Evolutionary conservation across 2,888 invertebrate species (phyloP).

Genomic region (Resseliella maxima): DNA sequence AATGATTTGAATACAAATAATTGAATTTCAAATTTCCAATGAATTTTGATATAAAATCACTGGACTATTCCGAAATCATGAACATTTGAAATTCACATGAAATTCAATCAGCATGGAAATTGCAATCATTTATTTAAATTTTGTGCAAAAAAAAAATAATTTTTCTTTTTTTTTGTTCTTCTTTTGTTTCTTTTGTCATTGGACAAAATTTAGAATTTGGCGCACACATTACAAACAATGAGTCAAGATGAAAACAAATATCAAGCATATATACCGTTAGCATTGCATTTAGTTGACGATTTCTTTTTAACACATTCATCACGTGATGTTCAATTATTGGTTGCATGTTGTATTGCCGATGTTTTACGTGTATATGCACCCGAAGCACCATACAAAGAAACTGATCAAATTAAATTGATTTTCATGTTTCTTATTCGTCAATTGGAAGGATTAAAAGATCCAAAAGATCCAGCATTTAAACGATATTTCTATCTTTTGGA

Average conservation of each 20-base stretch:
- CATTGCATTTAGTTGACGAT: constrained; percentile 92
- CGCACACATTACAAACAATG: constrained; percentile 95
- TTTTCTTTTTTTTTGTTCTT: too few relatives aligned
- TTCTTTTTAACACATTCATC: constrained; percentile 90
- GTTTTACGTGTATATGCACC: constrained; percentile 96
- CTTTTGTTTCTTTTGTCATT: too few relatives aligned
- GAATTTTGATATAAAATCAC: too few relatives aligned
- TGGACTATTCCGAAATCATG: too few relatives aligned
- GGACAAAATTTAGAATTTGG: constrained; percentile 72
- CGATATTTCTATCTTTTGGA: constrained; percentile 96
- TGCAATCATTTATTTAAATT: too few relatives aligned
- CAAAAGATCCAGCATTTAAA: constrained; percentile 97
- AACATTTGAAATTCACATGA: too few relatives aligned
- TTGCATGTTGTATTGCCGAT: constrained; percentile 98
- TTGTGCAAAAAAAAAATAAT: too few relatives aligned
- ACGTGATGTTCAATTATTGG: constrained; percentile 91
- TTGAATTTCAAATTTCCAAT: too few relatives aligned
- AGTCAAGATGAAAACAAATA: constrained; percentile 91
- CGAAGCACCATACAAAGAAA: constrained; percentile 96
- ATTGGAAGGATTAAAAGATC: constrained; percentile 91
- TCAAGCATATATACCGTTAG: constrained; percentile 90
- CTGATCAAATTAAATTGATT: constrained; percentile 90
- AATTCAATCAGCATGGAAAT: too few relatives aligned
- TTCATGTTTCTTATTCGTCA: constrained; percentile 96
- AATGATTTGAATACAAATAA: too few relatives aligned